A percentile compares a stretch with the other conserved stretches of the same genome.
phyloP scores from a whole-genome alignment of 2,797 vertebrate genomes.

The Anguilla megastoma region DNA sequence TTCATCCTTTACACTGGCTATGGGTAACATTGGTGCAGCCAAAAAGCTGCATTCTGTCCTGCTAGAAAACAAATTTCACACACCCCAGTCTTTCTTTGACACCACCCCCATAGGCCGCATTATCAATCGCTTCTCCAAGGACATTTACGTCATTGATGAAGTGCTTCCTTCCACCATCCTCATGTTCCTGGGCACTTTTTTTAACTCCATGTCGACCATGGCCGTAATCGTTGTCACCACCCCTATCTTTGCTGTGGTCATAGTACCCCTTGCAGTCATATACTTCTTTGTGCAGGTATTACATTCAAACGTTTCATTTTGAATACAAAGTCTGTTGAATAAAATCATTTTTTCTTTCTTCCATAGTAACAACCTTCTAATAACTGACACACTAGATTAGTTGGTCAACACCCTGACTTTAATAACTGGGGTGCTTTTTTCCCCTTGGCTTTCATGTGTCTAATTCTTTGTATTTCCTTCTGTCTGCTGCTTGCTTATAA shows the following conservation, averaged over 20 bases:
- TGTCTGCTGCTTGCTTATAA: slow-evolving; percentile 40
- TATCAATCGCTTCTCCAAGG: slow-evolving; percentile 98
- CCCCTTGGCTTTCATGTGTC: slow-evolving; percentile 43
- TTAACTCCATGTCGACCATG: slow-evolving; percentile 81
- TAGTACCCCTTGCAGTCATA: slow-evolving; percentile 78
- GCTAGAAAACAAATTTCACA: slow-evolving; percentile 88
- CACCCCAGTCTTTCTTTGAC: slow-evolving; percentile 93
- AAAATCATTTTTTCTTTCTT: slow-evolving; percentile 18
- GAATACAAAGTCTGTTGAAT: not conserved
- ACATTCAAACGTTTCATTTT: not conserved
- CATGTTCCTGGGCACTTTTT: slow-evolving; percentile 86
- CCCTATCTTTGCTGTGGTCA: slow-evolving; percentile 82
- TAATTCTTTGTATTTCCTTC: slow-evolving; percentile 50
- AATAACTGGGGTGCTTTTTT: slow-evolving; percentile 25
- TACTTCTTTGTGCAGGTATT: slow-evolving; percentile 92
- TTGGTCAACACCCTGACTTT: slow-evolving; percentile 35
- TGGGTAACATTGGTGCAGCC: slow-evolving; percentile 85
- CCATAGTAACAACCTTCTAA: not conserved
- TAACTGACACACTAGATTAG: slow-evolving; percentile 39
- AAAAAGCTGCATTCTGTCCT: slow-evolving; percentile 77
- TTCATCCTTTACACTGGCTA: slow-evolving; percentile 81
- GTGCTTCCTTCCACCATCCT: slow-evolving; percentile 81
- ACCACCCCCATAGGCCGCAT: slow-evolving; percentile 91
- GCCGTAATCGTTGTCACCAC: slow-evolving; percentile 87
- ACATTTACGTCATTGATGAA: slow-evolving; percentile 90